phyloP scores from a whole-genome alignment of 2,113 vertebrate genomes.

The Natator depressus region DNA sequence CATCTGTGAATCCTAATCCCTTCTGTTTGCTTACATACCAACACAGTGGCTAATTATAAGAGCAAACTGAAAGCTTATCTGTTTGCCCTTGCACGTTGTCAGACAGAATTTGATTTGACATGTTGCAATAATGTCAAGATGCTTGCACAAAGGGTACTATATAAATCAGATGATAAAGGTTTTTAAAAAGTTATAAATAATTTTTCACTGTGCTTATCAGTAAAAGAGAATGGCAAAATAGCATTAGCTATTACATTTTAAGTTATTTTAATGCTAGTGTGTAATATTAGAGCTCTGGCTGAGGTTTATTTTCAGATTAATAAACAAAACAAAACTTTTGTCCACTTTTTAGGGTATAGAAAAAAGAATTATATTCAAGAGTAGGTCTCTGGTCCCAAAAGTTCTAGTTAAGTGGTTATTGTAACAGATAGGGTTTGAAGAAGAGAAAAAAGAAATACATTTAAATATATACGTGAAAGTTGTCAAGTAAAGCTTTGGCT shows the following conservation, averaged over 20 bases:
- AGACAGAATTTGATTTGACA: constrained; percentile 53
- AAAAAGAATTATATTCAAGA: background rate
- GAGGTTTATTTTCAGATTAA: background rate
- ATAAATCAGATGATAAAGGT: constrained; percentile 37
- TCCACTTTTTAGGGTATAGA: background rate
- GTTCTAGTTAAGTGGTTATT: rapidly evolving
- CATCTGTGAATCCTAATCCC: constrained; percentile 51
- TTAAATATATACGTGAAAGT: background rate
- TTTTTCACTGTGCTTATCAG: background rate
- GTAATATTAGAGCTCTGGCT: background rate
- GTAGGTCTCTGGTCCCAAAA: background rate
- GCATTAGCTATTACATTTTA: background rate
- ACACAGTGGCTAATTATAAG: constrained; percentile 82
- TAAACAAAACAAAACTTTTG: background rate
- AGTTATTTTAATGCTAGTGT: background rate
- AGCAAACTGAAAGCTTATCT: constrained; percentile 78
- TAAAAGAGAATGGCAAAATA: constrained; percentile 16
- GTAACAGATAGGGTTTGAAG: background rate
- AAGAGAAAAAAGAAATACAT: background rate
- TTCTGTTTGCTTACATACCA: constrained; percentile 71
- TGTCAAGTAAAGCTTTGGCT: background rate
- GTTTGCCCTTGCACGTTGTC: constrained; percentile 77
- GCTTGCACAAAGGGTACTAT: constrained; percentile 25
- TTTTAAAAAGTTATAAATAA: constrained; percentile 11
- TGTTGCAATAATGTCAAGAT: constrained; percentile 48